Percentiles rank a stretch among this genome's conserved stretches.
These are phyloP conservation scores for Timandra comae DNA, from an alignment of 2,888 invertebrate genomes.

Conservation along the genomic window DNA sequence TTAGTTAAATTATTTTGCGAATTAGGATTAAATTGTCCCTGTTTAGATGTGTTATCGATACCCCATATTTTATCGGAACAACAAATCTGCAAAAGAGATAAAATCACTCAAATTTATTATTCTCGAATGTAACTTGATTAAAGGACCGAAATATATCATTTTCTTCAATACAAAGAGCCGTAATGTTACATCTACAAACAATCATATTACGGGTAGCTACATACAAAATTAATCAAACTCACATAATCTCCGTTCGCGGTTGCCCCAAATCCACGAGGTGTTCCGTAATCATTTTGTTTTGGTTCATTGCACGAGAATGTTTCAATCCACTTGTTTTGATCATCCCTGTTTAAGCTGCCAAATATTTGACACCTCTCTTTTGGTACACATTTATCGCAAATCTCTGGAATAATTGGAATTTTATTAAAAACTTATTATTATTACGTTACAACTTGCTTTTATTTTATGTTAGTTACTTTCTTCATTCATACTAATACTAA, in stretches of 20 bases:
- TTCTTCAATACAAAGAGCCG: too few relatives aligned
- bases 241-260: constrained; percentile 43
- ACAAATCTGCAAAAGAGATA: constrained; percentile 39
- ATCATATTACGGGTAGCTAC: too few relatives aligned
- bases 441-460: too few relatives aligned
- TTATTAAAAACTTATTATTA: too few relatives aligned
- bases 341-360: constrained; percentile 29
- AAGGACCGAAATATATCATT: too few relatives aligned
- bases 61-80: constrained; percentile 39
- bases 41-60: constrained; percentile 6
- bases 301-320: constrained; percentile 35
- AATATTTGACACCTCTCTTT: constrained; percentile 38
- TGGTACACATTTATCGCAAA: constrained; percentile 44
- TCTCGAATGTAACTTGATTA: too few relatives aligned
- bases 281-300: constrained; percentile 14
- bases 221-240: constrained; percentile 19
- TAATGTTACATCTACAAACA: too few relatives aligned
- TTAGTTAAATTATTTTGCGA: not conserved
- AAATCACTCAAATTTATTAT: too few relatives aligned
- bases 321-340: constrained; percentile 40
- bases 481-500: too few relatives aligned
- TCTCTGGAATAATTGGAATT: constrained; percentile 27
- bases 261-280: constrained; percentile 30
- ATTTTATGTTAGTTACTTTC: too few relatives aligned
- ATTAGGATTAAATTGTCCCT: not conserved